Base-by-base conservation (phyloP, 2,113 vertebrate species). In the Gopherus flavomarginatus region DNA sequence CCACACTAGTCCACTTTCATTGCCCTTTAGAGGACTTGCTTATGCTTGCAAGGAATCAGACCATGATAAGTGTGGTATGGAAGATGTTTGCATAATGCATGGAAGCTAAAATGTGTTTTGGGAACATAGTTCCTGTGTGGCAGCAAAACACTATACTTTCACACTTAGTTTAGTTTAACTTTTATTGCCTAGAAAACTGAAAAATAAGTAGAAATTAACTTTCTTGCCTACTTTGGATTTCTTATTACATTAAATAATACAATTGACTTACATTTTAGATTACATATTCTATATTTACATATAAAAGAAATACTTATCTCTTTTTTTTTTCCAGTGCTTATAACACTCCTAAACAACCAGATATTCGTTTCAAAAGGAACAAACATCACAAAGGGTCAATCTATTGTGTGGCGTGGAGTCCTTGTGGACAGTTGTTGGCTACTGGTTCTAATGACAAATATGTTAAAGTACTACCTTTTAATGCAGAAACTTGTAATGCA, bases 371-470 rank as follows among this genome's bases (percentile, higher is more conserved):
- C 98, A 99, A 99, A 96, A 99, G 99, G 96, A 99, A 99, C 98
- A 99, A 99, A 95, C 99, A 99, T 97, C 99, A 99, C 97, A 99
- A 99, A 97, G 99, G 99, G 95, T 99, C 99, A 1, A 99, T 99
- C 97, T 99, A 99, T 97, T 99, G 99, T 80, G 99, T 99, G 79
- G 99, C 99, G 44, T 99, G 99, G 99, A 99, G 99, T 96, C 99
- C 99, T 90, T 99, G 99, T 93, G 99, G 99, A 50, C 99, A 99
- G 81, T 98, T 99, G 88, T 91, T 99, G 92, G 99, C 99, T 77
- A 99, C 99, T 13, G 99, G 99, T 88, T 99, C 99, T 85, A 99
- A 99, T 65, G 99, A 99, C 97, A 99, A 99, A 98, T 99, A 98
- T 0, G 99, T 99, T 80, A 99, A 99, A 98, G 99, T 99, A 62